Conservation (phyloP, 2,113 vertebrate genomes). For the Eolophus roseicapilla region DNA sequence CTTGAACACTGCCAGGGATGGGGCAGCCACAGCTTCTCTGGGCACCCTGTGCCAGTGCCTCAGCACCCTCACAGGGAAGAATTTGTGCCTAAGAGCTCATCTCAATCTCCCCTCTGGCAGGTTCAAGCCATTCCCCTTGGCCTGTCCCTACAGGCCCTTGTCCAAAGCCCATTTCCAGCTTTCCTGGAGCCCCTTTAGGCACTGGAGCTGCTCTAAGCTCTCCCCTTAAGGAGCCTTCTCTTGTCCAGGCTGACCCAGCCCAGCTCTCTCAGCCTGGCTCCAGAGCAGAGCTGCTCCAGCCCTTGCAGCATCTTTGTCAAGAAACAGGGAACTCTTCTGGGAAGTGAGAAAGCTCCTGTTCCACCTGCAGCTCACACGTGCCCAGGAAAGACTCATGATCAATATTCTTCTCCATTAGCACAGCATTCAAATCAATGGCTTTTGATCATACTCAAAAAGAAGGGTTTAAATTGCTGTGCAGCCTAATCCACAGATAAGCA, state of each 20-base stretch:
- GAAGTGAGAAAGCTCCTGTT: neutral
- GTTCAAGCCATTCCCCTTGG: too few species aligned
- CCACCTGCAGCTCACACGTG: neutral
- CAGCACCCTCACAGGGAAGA: too few species aligned
- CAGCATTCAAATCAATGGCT: neutral
- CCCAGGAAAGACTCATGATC: neutral
- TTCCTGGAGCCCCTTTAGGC: too few species aligned
- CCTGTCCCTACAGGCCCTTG: too few species aligned
- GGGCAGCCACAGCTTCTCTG: too few species aligned
- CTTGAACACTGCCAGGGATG: too few species aligned
- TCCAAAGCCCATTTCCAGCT: too few species aligned
- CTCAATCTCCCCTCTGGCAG: too few species aligned
- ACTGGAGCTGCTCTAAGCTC: too few species aligned
- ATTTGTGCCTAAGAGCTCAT: too few species aligned
- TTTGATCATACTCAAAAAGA: accelerated
- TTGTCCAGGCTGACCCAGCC: neutral
- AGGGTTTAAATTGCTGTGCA: neutral
- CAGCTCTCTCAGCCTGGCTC: neutral
- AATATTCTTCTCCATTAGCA: neutral
- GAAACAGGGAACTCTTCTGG: neutral
- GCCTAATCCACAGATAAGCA: neutral
- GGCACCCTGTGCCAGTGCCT: too few species aligned
- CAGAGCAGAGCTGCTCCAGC: neutral
- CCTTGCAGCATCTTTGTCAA: neutral
- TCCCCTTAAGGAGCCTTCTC: neutral